phyloP scores from a whole-genome alignment of 2,113 vertebrate genomes.

The Oncorhynchus masou region DNA sequence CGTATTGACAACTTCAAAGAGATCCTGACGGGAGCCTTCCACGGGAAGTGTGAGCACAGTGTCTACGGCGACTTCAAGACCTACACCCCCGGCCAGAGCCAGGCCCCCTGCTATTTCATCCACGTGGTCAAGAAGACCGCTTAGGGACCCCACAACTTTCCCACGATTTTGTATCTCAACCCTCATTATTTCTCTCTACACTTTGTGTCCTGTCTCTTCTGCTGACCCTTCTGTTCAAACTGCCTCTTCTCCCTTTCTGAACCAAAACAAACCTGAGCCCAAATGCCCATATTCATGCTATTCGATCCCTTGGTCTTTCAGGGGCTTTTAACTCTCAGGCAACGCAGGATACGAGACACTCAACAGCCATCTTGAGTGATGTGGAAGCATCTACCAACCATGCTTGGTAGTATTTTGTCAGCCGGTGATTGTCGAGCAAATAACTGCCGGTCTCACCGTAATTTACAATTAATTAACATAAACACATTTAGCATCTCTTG shows the following conservation, averaged over 20 bases:
- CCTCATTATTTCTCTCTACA: neutral
- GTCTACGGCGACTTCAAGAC: conserved; percentile 90
- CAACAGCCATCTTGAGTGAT: neutral
- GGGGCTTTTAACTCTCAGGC: neutral
- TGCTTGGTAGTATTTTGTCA: neutral
- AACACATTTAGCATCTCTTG: too few relatives aligned
- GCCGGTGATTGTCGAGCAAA: too few relatives aligned
- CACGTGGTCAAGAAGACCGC: conserved; percentile 86
- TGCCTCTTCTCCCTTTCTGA: neutral
- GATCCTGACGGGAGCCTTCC: conserved; percentile 83
- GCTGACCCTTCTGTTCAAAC: neutral
- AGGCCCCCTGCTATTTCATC: conserved; percentile 92
- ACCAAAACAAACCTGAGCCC: neutral
- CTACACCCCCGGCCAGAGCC: conserved; percentile 75
- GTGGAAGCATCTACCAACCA: neutral
- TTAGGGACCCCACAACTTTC: conserved; percentile 52
- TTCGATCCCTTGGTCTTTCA: neutral
- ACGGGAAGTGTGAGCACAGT: conserved; percentile 82
- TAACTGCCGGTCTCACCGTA: too few relatives aligned
- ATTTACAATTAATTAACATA: too few relatives aligned
- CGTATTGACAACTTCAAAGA: conserved; percentile 82
- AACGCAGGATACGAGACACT: neutral
- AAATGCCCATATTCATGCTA: neutral
- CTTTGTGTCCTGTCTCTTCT: neutral
- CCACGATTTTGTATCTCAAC: neutral